Evolutionary conservation across 2,888 invertebrate genomes (phyloP).

Genomic region (Protophormia terraenovae): DNA sequence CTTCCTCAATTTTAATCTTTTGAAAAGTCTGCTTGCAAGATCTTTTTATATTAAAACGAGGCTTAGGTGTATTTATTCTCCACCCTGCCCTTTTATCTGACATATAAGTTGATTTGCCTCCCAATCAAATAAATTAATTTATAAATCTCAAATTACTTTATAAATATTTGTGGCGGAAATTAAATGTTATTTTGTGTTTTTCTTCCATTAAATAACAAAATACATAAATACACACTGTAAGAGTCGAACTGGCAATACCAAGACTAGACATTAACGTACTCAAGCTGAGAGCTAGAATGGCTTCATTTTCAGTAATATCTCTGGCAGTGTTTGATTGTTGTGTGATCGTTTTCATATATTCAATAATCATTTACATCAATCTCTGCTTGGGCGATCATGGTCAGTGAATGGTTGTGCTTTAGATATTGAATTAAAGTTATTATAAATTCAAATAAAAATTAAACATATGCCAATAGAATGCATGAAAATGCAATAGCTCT

Average conservation of each 20-base stretch:
- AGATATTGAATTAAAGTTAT: slow-evolving; percentile 9
- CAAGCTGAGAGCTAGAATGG: slow-evolving; percentile 1
- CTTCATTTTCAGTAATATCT: slow-evolving; percentile 40
- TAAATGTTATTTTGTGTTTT: neutral
- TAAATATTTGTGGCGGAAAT: slow-evolving; percentile 46
- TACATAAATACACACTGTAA: neutral
- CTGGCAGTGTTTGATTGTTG: slow-evolving; percentile 6
- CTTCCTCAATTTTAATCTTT: too few species aligned
- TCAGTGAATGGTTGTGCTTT: slow-evolving; percentile 49
- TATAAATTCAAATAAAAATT: neutral
- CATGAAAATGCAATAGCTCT: too few species aligned
- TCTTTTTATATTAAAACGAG: neutral
- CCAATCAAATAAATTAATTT: slow-evolving; percentile 9
- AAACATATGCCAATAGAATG: neutral
- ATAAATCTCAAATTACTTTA: slow-evolving; percentile 47
- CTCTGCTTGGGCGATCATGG: slow-evolving; percentile 60
- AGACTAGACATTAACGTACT: neutral
- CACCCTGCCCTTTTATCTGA: neutral
- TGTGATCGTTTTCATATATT: slow-evolving; percentile 41
- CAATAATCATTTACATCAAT: slow-evolving; percentile 59
- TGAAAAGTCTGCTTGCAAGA: too few species aligned
- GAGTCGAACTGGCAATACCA: neutral
- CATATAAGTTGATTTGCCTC: neutral
- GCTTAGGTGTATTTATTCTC: neutral
- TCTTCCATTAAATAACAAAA: neutral